Evolutionary conservation across 2,797 vertebrate genomes (phyloP).

Genomic region (Gymnodraco acuticeps): DNA sequence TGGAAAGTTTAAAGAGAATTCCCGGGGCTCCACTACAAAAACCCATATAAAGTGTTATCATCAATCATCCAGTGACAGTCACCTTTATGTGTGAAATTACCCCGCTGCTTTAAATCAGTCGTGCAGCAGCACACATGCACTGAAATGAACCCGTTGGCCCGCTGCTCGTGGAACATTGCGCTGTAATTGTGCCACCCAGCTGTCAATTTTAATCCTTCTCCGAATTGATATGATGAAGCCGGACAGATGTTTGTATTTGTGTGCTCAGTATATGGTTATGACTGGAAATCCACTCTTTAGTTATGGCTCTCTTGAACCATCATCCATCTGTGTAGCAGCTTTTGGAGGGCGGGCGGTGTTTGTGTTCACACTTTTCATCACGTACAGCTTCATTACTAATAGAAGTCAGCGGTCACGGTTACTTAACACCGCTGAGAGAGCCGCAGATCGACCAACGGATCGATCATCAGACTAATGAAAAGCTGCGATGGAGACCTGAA

Average conservation of each 20-base stretch:
- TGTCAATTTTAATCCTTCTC: constrained; percentile 75
- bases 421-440: constrained; percentile 43
- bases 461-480: constrained; percentile 63
- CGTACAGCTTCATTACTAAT: constrained; percentile 43
- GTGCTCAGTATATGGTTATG: constrained; percentile 23
- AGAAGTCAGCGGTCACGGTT: constrained; percentile 21
- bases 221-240: constrained; percentile 60
- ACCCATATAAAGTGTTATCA: constrained; percentile 48
- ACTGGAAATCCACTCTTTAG: constrained; percentile 41
- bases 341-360: constrained; percentile 35
- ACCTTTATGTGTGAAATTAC: constrained; percentile 67
- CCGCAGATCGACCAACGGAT: constrained; percentile 34
- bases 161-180: constrained; percentile 50
- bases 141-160: constrained; percentile 68
- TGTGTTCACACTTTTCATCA: constrained; percentile 32
- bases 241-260: constrained; percentile 73
- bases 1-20: constrained; percentile 28
- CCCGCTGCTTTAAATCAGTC: constrained; percentile 65
- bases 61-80: constrained; percentile 67
- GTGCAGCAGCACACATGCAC: constrained; percentile 57
- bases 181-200: constrained; percentile 74
- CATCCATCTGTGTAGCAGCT: constrained; percentile 41
- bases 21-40: constrained; percentile 23
- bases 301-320: constrained; percentile 34
- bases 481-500: constrained; percentile 55